Percentiles rank a stretch among this genome's conserved stretches.
phyloP scores from a whole-genome alignment of 2,888 invertebrate species.

The Cacoxenus indagator region DNA sequence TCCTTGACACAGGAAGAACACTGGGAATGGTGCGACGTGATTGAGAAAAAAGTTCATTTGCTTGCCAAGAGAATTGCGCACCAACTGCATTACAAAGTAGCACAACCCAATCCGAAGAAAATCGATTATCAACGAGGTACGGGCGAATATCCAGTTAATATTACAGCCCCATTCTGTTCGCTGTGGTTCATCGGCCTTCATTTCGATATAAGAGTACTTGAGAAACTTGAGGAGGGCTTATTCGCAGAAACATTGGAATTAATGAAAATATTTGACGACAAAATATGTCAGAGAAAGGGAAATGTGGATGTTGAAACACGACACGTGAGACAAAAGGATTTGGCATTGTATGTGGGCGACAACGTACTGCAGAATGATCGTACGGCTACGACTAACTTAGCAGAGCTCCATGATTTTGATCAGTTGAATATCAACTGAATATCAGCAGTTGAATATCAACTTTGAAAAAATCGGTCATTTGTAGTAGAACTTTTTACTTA shows the following conservation, averaged over 20 bases:
- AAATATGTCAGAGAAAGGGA: slow-evolving; percentile 74
- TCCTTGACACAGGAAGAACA: neutral
- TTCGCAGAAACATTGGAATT: too few species aligned
- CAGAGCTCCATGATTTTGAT: too few species aligned
- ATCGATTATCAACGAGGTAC: slow-evolving; percentile 70
- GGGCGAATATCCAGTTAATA: neutral
- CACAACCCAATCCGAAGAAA: slow-evolving; percentile 93
- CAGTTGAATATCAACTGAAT: too few species aligned
- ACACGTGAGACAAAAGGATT: slow-evolving; percentile 84
- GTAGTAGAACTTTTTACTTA: too few species aligned
- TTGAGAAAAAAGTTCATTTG: slow-evolving; percentile 81
- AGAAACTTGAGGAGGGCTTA: slow-evolving; percentile 87
- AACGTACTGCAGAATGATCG: slow-evolving; percentile 78
- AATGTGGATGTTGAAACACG: slow-evolving; percentile 85
- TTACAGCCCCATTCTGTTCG: slow-evolving; percentile 74
- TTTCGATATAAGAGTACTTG: slow-evolving; percentile 90
- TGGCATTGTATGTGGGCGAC: slow-evolving; percentile 78
- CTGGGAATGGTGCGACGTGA: slow-evolving; percentile 89
- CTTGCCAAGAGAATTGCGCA: slow-evolving; percentile 83
- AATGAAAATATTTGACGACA: slow-evolving; percentile 81
- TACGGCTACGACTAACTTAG: neutral
- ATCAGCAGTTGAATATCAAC: too few species aligned
- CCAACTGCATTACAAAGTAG: slow-evolving; percentile 87
- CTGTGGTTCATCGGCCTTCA: slow-evolving; percentile 97
- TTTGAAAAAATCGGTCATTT: too few species aligned